Conservation (phyloP, 2,113 vertebrate species). For the Oplegnathus fasciatus region DNA sequence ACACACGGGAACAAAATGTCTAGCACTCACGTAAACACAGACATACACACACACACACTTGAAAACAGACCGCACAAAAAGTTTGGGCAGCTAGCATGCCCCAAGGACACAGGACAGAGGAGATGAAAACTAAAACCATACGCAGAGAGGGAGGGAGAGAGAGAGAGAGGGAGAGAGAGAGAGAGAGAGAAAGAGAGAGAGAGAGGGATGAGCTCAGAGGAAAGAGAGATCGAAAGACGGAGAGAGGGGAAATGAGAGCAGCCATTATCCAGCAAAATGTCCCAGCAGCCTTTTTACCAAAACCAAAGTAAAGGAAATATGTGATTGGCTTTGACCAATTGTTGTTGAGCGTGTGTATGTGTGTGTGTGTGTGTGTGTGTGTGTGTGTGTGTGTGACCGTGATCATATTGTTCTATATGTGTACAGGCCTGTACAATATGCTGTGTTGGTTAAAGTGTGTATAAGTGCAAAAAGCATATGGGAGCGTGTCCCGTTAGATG, state of each 20-base stretch:
- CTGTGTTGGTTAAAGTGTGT: background rate
- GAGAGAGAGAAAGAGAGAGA: conserved; percentile 43
- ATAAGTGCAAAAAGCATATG: background rate
- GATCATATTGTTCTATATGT: conserved; percentile 6
- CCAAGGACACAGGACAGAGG: conserved; percentile 68
- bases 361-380: conserved; percentile 7
- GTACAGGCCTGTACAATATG: background rate
- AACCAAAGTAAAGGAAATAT: conserved; percentile 60
- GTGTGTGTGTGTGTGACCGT: conserved; percentile 20
- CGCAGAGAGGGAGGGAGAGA: conserved; percentile 20
- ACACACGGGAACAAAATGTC: conserved; percentile 45
- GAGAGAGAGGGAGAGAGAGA: conserved; percentile 12
- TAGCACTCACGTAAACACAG: conserved; percentile 47
- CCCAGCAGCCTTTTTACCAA: conserved; percentile 62
- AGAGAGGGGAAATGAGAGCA: conserved; percentile 56
- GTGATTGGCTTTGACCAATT: conserved; percentile 51
- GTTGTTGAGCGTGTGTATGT: conserved; percentile 14
- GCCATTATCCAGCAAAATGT: conserved; percentile 47
- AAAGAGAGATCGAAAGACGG: conserved; percentile 53
- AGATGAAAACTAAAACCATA: conserved; percentile 77
- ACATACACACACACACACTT: conserved; percentile 37
- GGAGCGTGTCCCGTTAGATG: conserved; percentile 17
- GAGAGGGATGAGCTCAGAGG: conserved; percentile 23
- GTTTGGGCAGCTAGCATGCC: conserved; percentile 60
- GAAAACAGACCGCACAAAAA: conserved; percentile 73